Conservation (phyloP, 2,888 invertebrate genomes). For the Steinernema carpocapsae region DNA sequence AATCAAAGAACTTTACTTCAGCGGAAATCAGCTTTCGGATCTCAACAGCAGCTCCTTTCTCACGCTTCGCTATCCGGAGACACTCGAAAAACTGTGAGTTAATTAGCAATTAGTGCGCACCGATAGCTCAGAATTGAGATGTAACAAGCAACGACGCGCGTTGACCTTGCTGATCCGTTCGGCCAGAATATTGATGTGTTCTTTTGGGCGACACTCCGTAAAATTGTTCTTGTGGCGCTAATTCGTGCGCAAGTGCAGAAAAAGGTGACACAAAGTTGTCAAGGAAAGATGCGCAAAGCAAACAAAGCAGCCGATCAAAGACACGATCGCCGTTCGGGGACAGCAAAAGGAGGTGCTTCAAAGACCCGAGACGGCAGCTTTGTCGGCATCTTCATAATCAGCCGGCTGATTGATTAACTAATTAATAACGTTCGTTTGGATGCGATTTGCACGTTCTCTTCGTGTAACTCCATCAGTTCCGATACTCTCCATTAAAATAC, state of each 20-base stretch:
- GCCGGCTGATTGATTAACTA: constrained; percentile 22
- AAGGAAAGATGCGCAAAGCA: too few relatives aligned
- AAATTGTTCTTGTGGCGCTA: neutral
- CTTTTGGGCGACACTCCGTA: neutral
- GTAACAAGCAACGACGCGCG: neutral
- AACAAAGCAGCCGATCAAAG: too few relatives aligned
- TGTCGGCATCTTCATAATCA: constrained; percentile 28
- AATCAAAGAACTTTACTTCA: constrained; percentile 21
- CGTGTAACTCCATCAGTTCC: neutral
- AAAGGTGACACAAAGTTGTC: neutral
- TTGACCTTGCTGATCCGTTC: constrained; percentile 13
- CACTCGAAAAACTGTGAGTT: constrained; percentile 30
- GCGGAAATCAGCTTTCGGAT: constrained; percentile 5
- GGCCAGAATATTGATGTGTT: neutral
- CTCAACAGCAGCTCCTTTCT: constrained; percentile 31
- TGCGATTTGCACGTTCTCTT: neutral
- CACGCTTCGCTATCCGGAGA: constrained; percentile 34
- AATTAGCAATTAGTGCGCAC: constrained; percentile 3
- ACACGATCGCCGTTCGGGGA: too few relatives aligned
- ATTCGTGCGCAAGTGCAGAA: neutral
- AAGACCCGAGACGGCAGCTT: neutral
- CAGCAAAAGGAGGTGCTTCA: neutral
- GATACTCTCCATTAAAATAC: neutral
- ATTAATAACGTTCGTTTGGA: constrained; percentile 14
- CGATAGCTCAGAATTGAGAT: neutral